A percentile compares a stretch with the other conserved stretches of the same genome.
Conservation (phyloP, 2,888 invertebrate genomes). For the Melanostoma mellinum region DNA sequence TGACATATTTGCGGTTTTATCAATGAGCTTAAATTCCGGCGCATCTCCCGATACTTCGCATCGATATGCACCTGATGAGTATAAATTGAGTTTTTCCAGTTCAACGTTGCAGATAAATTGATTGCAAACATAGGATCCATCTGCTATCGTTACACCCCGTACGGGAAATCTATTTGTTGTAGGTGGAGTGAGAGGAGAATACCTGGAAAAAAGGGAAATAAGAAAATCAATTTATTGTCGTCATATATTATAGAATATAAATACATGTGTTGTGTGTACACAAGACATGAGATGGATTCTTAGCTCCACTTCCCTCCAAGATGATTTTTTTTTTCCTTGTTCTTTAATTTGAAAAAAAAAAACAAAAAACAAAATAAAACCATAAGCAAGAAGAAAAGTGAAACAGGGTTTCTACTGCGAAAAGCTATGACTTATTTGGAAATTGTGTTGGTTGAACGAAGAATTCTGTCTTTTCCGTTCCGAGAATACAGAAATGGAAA, state of each 20-base stretch:
- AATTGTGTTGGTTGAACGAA: too few species aligned
- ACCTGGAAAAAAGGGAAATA: conserved; percentile 77
- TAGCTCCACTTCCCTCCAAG: background rate
- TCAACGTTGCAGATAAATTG: conserved; percentile 82
- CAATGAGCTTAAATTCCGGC: conserved; percentile 84
- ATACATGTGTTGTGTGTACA: conserved; percentile 3
- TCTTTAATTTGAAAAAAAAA: too few species aligned
- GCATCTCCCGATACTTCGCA: conserved; percentile 86
- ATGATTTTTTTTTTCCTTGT: too few species aligned
- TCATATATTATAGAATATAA: conserved; percentile 29
- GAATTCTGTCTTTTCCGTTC: too few species aligned
- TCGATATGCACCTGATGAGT: conserved; percentile 83
- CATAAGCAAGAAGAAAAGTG: too few species aligned
- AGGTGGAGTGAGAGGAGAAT: conserved; percentile 81
- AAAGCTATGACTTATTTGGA: too few species aligned
- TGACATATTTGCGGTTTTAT: conserved; percentile 84
- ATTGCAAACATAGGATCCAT: conserved; percentile 81
- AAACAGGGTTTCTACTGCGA: too few species aligned
- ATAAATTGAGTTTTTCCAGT: conserved; percentile 79
- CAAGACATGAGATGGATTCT: conserved; percentile 6
- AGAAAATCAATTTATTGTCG: conserved; percentile 20
- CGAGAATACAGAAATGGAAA: too few species aligned
- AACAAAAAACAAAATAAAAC: too few species aligned
- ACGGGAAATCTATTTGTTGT: conserved; percentile 81
- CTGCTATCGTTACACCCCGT: conserved; percentile 80